Evolutionary conservation across 2,797 vertebrate species (phyloP).

Genomic region (Schizothorax lantsangensis): DNA sequence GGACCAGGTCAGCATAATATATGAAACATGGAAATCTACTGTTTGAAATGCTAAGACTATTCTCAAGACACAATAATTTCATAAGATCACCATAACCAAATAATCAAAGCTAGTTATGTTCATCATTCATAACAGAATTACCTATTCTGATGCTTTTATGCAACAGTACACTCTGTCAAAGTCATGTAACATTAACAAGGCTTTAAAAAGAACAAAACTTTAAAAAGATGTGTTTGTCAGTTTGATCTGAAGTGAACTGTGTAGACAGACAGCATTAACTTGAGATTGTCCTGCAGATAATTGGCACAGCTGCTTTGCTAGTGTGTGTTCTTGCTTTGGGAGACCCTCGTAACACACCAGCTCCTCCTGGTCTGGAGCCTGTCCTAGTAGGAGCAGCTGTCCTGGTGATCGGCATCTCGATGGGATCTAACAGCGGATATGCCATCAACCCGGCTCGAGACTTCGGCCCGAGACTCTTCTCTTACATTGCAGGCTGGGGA

Average conservation of each 20-base stretch:
- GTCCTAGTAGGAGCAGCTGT: slow-evolving; percentile 74
- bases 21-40: not conserved
- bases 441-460: slow-evolving; percentile 83
- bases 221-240: not conserved
- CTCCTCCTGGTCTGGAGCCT: slow-evolving; percentile 73
- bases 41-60: not conserved
- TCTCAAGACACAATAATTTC: not conserved
- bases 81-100: not conserved
- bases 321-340: slow-evolving; percentile 77
- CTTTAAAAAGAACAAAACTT: not conserved
- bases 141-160: not conserved
- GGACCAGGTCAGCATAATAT: slow-evolving; percentile 83
- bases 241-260: not conserved
- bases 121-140: not conserved
- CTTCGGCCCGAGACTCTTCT: slow-evolving; percentile 78
- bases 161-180: not conserved
- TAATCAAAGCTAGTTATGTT: not conserved
- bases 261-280: not conserved
- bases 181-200: not conserved
- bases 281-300: slow-evolving; percentile 67
- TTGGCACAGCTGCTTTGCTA: slow-evolving; percentile 78
- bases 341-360: slow-evolving; percentile 70
- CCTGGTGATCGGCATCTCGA: slow-evolving; percentile 77
- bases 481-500: slow-evolving; percentile 78
- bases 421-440: slow-evolving; percentile 83